phyloP scores from a whole-genome alignment of 2,113 vertebrate species.

The Oxyruncus cristatus region DNA sequence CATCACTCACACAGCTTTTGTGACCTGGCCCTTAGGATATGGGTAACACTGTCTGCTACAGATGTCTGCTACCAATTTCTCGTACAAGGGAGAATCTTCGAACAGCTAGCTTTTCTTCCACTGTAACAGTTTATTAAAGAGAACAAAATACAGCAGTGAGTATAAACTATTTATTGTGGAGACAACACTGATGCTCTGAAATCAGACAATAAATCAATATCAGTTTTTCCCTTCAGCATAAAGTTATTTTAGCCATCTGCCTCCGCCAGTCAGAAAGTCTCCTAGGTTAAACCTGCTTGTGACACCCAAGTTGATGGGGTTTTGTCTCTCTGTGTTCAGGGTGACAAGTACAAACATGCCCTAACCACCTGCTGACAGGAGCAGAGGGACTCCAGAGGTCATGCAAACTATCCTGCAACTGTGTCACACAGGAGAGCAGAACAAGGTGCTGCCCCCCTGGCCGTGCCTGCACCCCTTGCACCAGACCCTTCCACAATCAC shows the following conservation, averaged over 20 bases:
- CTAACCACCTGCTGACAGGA: neutral
- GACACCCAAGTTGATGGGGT: fast-evolving
- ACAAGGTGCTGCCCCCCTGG: neutral
- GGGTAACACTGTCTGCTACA: neutral
- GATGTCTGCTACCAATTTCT: neutral
- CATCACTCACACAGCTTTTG: neutral
- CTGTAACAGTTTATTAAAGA: neutral
- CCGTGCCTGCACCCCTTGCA: neutral
- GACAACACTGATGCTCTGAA: neutral
- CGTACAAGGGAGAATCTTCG: fast-evolving
- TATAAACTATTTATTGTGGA: neutral
- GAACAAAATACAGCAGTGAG: neutral
- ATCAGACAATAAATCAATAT: neutral
- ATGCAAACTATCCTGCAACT: neutral
- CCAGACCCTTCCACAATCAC: fast-evolving
- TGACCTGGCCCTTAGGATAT: neutral
- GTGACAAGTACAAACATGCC: neutral
- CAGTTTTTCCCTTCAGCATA: neutral
- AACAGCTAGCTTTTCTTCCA: neutral
- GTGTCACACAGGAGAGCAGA: fast-evolving
- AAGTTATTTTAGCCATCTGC: neutral
- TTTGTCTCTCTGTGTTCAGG: too few species aligned
- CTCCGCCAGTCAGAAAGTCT: neutral
- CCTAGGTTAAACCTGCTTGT: neutral
- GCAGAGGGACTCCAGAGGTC: neutral